Evolutionary conservation across 2,113 vertebrate species (phyloP), one percentile per base, ranked within the genome.

Genomic region (Periophthalmodon schlosseri): DNA sequence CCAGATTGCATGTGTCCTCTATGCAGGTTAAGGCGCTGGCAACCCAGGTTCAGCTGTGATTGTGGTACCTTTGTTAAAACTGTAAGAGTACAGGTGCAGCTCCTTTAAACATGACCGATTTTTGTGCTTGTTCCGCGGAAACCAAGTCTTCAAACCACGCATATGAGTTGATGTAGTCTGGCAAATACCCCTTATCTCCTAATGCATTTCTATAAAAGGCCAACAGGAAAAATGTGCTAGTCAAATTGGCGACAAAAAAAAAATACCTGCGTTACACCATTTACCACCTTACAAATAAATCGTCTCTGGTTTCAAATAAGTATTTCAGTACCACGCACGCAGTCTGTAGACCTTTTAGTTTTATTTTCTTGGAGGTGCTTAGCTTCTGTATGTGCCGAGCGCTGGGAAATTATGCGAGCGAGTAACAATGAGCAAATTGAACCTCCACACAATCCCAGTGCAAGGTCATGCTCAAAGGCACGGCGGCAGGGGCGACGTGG

Each of bases 391-490:
- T 70, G 76, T 1, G 80, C 77, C 80, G 94, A 92, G 94, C 93
- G 92, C 88, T 75, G 74, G 86, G 92, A 34, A 96, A 97, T 97
- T 96, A 96, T 95, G 95, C 95, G 96, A 95, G 94, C 93, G 83
- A 94, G 95, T 94, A 95, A 96, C 95, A 96, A 94, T 94, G 94
- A 96, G 94, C 95, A 96, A 96, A 96, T 96, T 95, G 95, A 95
- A 95, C 95, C 94, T 93, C 94, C 81, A 74, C 75, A 70, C 84
- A 66, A 65, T 77, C 84, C 90, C 91, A 87, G 93, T 80, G 79
- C 95, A 97, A 98, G 97, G 97, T 99, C 97, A 96, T 88, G 75
- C 92, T 75, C 91, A 96, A 97, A 98, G 96, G 96, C 96, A 92
- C 83, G 69, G 91, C 90, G 92, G 90, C 88, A 79, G 87, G 90